Base-by-base conservation (phyloP, 1,140 invertebrate genomes). In the Portunus trituberculatus region DNA sequence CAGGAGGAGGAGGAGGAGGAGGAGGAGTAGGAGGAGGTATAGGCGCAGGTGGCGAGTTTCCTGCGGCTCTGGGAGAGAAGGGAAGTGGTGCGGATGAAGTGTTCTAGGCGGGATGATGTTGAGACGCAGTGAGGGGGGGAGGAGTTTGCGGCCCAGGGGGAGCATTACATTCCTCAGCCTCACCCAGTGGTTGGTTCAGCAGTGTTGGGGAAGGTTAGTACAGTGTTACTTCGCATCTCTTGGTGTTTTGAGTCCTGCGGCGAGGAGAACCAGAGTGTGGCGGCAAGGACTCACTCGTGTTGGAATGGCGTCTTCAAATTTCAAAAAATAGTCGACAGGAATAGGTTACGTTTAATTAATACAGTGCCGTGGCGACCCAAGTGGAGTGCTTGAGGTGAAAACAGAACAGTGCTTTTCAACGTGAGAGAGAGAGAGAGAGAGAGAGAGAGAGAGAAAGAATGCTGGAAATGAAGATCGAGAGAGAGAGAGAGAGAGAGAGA, bases 321-420 rank as follows among this genome's bases (percentile, higher is more conserved):
- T 59, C 16, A 59, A 59, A 59, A 59, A 59, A 52, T 7, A 59
- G 16, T 59, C 52, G 52, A 59, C 12, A 59, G 52, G 52, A 59
- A 59, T 12, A 59, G 52, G 0, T 10, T 59, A n/a, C 20, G 6
- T 76, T n/a, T 76, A 76, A 76, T 76, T 76, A 76, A 76, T 76
- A 76, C 67, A 76, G 16, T n/a, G 67, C 67, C 67, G 16, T 76
- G 67, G 67, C 20, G 6, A n/a, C 20, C 20, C 0, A 25, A 20
- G 67, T 76, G n/a, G 67, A 76, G 67, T 76, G 67, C 67, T 76
- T 76, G 67, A n/a, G 67, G n/a, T 76, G 67, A 76, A 76, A 76
- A 76, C 67, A 76, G 67, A 76, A 76, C 16, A 7, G 20, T 76
- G 45, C 31, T n/a, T 89, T n/a, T 89, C 6, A 31, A n/a, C 31